Evolutionary conservation across 2,797 vertebrate genomes (phyloP).

Genomic region (Sylvia borin): DNA sequence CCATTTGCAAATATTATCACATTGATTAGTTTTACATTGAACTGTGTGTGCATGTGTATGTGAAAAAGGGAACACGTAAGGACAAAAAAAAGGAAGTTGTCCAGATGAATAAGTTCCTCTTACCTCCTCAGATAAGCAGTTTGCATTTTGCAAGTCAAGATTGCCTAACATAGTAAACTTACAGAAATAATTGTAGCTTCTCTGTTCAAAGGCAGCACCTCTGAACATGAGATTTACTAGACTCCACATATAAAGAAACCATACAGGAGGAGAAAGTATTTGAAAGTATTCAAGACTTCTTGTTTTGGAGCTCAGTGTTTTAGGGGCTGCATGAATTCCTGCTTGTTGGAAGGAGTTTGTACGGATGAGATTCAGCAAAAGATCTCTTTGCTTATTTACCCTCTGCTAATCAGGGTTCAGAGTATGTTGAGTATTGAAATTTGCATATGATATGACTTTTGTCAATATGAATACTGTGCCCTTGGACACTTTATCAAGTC

Average conservation of each 20-base stretch:
- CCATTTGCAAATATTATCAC: neutral
- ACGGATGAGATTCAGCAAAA: neutral
- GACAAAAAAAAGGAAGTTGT: conserved; percentile 36
- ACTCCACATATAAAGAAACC: neutral
- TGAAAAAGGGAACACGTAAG: neutral
- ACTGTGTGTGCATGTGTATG: neutral
- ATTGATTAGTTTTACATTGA: neutral
- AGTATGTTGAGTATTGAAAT: neutral
- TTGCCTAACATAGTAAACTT: neutral
- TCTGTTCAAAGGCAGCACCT: neutral
- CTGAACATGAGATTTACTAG: neutral
- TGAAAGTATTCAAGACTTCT: neutral
- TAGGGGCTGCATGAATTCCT: neutral
- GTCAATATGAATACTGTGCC: neutral
- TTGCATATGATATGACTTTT: neutral
- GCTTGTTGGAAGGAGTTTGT: neutral
- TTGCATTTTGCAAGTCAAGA: neutral
- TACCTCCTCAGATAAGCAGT: neutral
- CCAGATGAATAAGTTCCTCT: conserved; percentile 8
- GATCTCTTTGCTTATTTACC: neutral
- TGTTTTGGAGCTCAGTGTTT: neutral
- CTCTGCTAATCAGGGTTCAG: neutral
- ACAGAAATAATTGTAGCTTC: neutral
- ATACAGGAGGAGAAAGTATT: neutral
- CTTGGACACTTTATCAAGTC: neutral